phyloP scores from a whole-genome alignment of 2,797 vertebrate species.

The Vespertilio murinus region DNA sequence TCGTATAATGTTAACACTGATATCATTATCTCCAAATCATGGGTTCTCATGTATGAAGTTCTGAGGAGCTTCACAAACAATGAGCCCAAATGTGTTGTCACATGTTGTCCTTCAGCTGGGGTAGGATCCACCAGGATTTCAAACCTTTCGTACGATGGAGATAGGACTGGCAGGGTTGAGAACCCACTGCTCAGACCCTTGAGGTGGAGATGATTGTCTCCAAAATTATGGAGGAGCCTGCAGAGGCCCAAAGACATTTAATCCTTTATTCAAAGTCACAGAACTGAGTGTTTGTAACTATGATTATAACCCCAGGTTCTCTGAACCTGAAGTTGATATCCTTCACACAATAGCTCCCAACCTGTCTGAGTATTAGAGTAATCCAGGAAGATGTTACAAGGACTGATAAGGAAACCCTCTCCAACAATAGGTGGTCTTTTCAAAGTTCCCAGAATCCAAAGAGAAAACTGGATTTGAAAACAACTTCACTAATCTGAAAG shows the following conservation, averaged over 20 bases:
- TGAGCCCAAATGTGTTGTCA: not conserved
- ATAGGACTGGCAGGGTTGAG: not conserved
- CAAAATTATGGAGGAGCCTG: not conserved
- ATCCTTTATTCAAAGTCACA: not conserved
- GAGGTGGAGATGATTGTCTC: not conserved
- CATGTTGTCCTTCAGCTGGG: accelerated
- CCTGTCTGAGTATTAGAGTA: not conserved
- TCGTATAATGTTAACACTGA: accelerated
- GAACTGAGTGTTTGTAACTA: not conserved
- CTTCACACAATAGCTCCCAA: not conserved
- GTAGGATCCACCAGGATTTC: not conserved
- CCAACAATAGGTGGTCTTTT: not conserved
- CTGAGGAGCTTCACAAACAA: not conserved
- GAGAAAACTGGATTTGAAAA: not conserved
- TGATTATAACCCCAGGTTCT: not conserved
- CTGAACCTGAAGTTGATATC: not conserved
- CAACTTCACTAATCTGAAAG: not conserved
- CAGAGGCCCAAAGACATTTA: not conserved
- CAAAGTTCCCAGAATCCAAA: not conserved
- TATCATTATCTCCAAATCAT: accelerated
- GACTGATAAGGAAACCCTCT: too few species aligned
- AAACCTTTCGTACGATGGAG: accelerated
- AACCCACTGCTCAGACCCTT: not conserved
- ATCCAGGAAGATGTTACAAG: not conserved
- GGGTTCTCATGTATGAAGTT: not conserved